Evolutionary conservation across 2,888 invertebrate genomes (phyloP), one percentile per base, ranked within the genome.

Genomic region (Hypena proboscidalis): DNA sequence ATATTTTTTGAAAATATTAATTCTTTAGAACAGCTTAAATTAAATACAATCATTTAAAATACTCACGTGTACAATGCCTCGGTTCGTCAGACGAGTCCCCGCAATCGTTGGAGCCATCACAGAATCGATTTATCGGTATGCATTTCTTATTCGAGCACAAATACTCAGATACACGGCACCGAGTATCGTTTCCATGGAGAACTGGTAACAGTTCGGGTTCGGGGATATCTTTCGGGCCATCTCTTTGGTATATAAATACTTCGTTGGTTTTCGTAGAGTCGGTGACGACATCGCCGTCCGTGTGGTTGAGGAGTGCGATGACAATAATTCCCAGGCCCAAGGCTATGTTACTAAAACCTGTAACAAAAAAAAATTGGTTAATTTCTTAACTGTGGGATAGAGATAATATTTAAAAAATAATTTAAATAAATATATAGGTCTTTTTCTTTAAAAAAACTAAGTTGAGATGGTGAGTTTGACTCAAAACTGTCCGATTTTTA

Each of bases 41-140:
- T 23, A 15, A 33, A 11, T 13, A 21, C 23, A 15, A 45, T 8
- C 23, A n/a, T n/a, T 36, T 45, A 37, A 21, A 30, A 14, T 63
- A 94, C 96, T 95, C 85, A 96, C 96, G 94, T 80, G 96, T 94
- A 76, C 96, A 96, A 83, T 95, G 94, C 67, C 95, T 92, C 9
- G 95, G 95, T 74, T 96, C 96, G 74, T 96, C 96, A 15, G 95
- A 94, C 2, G 94, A 93, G 75, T 96, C 96, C 0, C 95, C 95
- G 70, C 96, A 96, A 75, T 97, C 95, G 79, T 96, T 95, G 57
- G 92, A 90, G 57, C 94, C 95, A 78, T 96, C 95, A 83, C 96
- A 96, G 80, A 93, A 96, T 77, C 94, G 92, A 84, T 95, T 96
- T 59, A 95, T 91, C 22, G 91, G 91, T 49, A 95, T 88, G 74